Percentiles rank a stretch among this genome's conserved stretches.
These are phyloP conservation scores for Zootermopsis nevadensis DNA, from an alignment of 2,888 invertebrate species.

Conservation along the genomic window DNA sequence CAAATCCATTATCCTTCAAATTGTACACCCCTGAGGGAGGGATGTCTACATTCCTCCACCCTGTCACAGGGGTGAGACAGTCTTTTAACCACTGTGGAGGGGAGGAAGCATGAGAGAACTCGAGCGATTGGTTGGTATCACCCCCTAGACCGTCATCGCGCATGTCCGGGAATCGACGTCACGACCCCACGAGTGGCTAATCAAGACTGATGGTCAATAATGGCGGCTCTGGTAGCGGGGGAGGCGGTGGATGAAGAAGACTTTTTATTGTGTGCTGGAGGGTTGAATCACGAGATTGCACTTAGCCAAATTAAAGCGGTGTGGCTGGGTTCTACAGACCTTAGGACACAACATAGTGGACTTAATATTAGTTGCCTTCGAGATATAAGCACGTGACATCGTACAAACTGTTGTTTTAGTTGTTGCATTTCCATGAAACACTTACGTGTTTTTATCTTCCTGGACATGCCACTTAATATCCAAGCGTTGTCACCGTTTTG, in stretches of 20 bases:
- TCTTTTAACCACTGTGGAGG: neutral
- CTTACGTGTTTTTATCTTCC: neutral
- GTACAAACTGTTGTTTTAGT: neutral
- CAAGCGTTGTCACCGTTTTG: neutral
- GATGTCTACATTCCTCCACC: conserved; percentile 14
- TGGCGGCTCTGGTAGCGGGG: conserved; percentile 60
- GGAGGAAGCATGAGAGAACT: conserved; percentile 2
- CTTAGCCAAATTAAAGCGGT: conserved; percentile 62
- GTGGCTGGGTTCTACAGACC: neutral
- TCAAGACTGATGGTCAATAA: conserved; percentile 66
- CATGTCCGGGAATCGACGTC: conserved; percentile 21
- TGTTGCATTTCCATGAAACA: neutral
- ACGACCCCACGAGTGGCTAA: conserved; percentile 57
- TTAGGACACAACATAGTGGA: neutral
- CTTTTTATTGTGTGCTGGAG: conserved; percentile 48
- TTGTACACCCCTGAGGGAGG: conserved; percentile 12
- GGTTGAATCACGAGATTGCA: conserved; percentile 60
- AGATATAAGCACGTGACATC: neutral
- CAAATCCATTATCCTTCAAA: neutral
- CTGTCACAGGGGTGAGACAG: neutral
- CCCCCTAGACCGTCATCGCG: neutral
- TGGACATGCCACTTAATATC: neutral
- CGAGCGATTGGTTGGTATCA: conserved; percentile 17
- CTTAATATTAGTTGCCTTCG: neutral
- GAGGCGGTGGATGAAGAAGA: conserved; percentile 54